Base-by-base conservation (phyloP, 2,797 vertebrate species). In the Pipistrellus pygmaeus region DNA sequence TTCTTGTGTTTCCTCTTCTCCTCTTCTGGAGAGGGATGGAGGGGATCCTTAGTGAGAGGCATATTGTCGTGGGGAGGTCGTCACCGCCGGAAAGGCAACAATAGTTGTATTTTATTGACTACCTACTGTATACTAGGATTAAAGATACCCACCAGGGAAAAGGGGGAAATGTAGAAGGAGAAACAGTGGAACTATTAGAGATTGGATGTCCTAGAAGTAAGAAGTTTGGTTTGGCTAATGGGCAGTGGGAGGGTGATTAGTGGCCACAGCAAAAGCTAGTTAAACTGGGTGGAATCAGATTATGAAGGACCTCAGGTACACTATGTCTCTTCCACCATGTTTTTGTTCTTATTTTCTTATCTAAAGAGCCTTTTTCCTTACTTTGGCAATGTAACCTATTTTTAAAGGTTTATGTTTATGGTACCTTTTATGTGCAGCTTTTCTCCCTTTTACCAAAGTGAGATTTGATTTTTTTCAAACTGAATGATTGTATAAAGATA, bases 371-470 rank as follows among this genome's bases (percentile, higher is more conserved):
- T 87, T 78, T 41, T 41, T 41, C 12, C 21, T 55, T 1, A 25
- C 27, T 35, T 75, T 60, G 44, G 80, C 76, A 38, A 4, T 66
- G 27, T 64, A 48, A 46, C 35, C 15, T 55, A 8, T 53, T 69
- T 82, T 83, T 93, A 57, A 84, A 87, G 17, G 55, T 72, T 71
- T 69, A 72, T 12, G 27, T 84, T 92, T 92, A 92, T n/a, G 62
- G n/a, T 14, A 81, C 53, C 9, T 85, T 30, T 88, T 83, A 15
- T 53, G n/a, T 85, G 73, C 94, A 68, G 5, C 32, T 90, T 89
- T 85, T 35, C 20, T 76, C 35, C 12, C n/a, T 21, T 82, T 93
- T 46, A 21, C 32, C 2, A 92, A 35, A 94, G 57, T 2, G 53
- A 55, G 53, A 23, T 23, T 23, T 86, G 25, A 66, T 82, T 90